These are phyloP conservation scores for Hesperia comma DNA, from an alignment of 2,888 invertebrate genomes.

Conservation along the genomic window DNA sequence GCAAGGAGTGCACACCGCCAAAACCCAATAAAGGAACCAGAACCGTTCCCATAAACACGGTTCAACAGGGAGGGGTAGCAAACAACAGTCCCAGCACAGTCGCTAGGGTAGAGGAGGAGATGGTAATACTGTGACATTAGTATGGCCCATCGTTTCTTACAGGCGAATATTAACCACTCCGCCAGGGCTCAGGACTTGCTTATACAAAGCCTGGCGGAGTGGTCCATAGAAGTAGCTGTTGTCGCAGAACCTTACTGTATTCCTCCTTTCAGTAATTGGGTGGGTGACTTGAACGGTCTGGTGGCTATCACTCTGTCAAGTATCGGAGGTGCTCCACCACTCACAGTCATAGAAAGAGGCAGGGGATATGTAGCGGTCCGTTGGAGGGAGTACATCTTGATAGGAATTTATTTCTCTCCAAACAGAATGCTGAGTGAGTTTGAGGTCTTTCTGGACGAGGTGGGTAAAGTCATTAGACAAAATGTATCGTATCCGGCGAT, in stretches of 20 bases:
- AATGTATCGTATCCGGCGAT: too few relatives aligned
- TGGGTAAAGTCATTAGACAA: too few relatives aligned
- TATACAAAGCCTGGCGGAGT: slow-evolving; percentile 40
- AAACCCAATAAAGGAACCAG: background rate
- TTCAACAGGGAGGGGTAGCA: background rate
- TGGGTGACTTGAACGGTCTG: slow-evolving; percentile 16
- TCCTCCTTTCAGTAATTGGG: slow-evolving; percentile 18
- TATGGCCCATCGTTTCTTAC: slow-evolving; percentile 24
- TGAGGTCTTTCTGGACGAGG: too few relatives aligned
- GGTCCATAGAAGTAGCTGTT: slow-evolving; percentile 36
- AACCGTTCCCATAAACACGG: background rate
- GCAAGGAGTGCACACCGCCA: slow-evolving; percentile 18
- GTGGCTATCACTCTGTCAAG: slow-evolving; percentile 10
- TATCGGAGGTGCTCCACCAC: background rate
- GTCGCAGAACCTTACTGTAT: slow-evolving; percentile 38
- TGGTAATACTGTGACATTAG: background rate
- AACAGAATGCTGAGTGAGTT: slow-evolving; percentile 42
- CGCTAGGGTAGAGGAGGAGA: background rate
- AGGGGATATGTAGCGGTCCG: slow-evolving; percentile 37
- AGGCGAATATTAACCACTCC: slow-evolving; percentile 37
- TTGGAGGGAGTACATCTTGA: slow-evolving; percentile 16
- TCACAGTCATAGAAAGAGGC: slow-evolving; percentile 2
- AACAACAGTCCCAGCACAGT: background rate
- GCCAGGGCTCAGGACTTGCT: slow-evolving; percentile 41
- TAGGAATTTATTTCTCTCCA: slow-evolving; percentile 44